These are phyloP conservation scores for Pipistrellus pipistrellus DNA, from an alignment of 2,797 vertebrate genomes.

Conservation along the genomic window DNA sequence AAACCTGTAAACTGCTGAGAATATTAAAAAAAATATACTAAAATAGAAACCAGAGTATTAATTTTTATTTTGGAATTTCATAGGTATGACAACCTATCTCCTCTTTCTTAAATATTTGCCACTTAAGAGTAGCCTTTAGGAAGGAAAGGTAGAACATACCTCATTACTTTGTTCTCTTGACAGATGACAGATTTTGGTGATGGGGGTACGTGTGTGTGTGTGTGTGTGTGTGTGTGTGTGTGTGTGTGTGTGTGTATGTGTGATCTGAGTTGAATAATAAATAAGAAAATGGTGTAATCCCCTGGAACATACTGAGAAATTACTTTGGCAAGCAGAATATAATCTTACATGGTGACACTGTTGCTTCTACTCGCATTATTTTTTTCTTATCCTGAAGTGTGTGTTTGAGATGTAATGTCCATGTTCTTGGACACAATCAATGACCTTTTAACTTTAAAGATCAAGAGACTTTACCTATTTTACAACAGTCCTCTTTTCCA, in stretches of 20 bases:
- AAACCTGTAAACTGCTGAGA: not conserved
- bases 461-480: not conserved
- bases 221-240: not conserved
- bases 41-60: not conserved
- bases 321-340: not conserved
- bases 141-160: not conserved
- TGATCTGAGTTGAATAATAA: not conserved
- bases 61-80: conserved; percentile 24
- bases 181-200: not conserved
- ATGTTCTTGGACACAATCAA: not conserved
- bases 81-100: not conserved
- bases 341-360: not conserved
- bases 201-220: not conserved
- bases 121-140: not conserved
- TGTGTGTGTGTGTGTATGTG: not conserved
- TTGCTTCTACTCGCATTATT: not conserved
- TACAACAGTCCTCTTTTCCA: not conserved
- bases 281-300: not conserved
- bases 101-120: not conserved
- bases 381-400: not conserved
- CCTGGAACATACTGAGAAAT: not conserved
- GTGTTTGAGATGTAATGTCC: not conserved
- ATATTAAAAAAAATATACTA: not conserved
- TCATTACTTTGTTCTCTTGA: not conserved
- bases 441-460: not conserved